A percentile compares a stretch with the other conserved stretches of the same genome.
Evolutionary conservation across 2,797 vertebrate genomes (phyloP).

Genomic region (Hoplostethus mediterraneus): DNA sequence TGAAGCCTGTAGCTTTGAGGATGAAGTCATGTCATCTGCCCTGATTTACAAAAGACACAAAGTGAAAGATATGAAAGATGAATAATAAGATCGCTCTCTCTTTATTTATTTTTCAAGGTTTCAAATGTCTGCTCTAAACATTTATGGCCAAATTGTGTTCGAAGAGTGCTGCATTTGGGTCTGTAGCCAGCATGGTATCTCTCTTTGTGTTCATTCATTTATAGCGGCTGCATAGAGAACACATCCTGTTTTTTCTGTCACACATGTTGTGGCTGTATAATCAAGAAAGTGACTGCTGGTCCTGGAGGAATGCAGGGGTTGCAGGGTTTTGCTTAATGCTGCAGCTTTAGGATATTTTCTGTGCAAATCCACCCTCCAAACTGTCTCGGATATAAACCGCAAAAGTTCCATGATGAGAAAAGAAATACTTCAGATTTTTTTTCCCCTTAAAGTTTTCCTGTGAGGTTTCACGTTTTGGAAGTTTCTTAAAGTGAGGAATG

Average conservation of each 20-base stretch:
- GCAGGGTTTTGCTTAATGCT: constrained; percentile 54
- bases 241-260: constrained; percentile 17
- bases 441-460: constrained; percentile 16
- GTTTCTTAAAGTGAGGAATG: not conserved
- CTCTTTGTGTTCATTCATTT: constrained; percentile 13
- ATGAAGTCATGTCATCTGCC: constrained; percentile 28
- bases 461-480: too few species aligned
- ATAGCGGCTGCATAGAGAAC: not conserved
- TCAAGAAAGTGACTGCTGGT: constrained; percentile 38
- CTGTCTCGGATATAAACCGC: constrained; percentile 33
- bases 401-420: constrained; percentile 14
- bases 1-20: not conserved
- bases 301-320: constrained; percentile 68
- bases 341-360: constrained; percentile 34
- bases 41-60: constrained; percentile 13
- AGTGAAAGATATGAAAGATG: not conserved
- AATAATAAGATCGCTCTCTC: not conserved
- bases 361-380: constrained; percentile 25
- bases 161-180: not conserved
- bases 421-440: constrained; percentile 4
- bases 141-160: constrained; percentile 15
- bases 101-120: constrained; percentile 4
- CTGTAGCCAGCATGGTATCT: not conserved
- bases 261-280: constrained; percentile 15
- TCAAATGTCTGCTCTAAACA: constrained; percentile 15